Percentiles rank a stretch among this genome's conserved stretches.
Conservation (phyloP, 2,113 vertebrate genomes). For the Crotophaga sulcirostris region DNA sequence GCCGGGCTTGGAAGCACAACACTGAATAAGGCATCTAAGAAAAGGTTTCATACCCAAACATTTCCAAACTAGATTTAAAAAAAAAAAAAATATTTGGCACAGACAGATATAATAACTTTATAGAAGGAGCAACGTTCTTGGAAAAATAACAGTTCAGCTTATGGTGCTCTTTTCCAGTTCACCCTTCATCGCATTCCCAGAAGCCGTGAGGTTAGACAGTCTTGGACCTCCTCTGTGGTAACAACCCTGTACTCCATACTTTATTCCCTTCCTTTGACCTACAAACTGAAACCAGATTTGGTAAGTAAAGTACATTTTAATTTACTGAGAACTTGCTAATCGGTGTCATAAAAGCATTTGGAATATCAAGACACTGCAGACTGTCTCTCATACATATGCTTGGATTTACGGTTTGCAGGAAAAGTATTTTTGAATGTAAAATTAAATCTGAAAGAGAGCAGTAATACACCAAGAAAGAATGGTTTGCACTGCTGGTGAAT, state of each 20-base stretch:
- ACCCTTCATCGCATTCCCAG: conserved; percentile 85
- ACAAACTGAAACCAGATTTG: conserved; percentile 89
- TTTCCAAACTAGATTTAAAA: neutral
- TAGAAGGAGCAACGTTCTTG: neutral
- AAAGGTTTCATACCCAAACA: neutral
- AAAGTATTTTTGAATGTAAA: neutral
- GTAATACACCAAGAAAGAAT: neutral
- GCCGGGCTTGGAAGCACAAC: neutral
- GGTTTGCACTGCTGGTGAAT: neutral
- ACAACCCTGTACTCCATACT: conserved; percentile 82
- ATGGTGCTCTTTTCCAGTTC: conserved; percentile 75
- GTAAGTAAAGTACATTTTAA: conserved; percentile 76
- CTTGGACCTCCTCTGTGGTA: conserved; percentile 85
- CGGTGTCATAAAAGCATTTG: neutral
- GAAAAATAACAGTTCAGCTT: neutral
- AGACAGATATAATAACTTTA: neutral
- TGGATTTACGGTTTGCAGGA: neutral
- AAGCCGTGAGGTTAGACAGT: conserved; percentile 91
- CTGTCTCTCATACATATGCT: neutral
- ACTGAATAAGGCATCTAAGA: neutral
- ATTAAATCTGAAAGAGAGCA: neutral
- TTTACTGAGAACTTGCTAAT: neutral
- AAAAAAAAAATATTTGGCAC: neutral
- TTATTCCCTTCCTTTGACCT: conserved; percentile 82
- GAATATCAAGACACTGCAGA: neutral